A percentile compares a stretch with the other conserved stretches of the same genome.
phyloP scores from a whole-genome alignment of 2,888 invertebrate genomes.

The Aleiodes leptofemur region DNA sequence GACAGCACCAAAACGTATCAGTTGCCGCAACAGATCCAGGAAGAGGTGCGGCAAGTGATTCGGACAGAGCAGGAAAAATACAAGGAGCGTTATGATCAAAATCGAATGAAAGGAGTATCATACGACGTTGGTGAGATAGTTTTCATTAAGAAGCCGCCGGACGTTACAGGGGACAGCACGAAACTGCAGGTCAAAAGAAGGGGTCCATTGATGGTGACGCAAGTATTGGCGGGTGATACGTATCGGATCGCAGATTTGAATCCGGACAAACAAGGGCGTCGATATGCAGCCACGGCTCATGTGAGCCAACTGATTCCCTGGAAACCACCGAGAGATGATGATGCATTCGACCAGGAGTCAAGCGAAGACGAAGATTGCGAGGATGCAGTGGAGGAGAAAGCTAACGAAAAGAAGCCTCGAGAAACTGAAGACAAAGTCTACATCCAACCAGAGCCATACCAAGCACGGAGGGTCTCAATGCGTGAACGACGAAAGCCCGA shows the following conservation, averaged over 20 bases:
- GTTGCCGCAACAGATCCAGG: neutral
- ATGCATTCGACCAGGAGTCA: too few relatives aligned
- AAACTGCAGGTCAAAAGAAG: neutral
- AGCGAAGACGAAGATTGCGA: too few relatives aligned
- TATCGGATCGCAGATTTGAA: neutral
- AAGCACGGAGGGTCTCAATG: too few relatives aligned
- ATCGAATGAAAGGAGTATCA: neutral
- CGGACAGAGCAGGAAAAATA: neutral
- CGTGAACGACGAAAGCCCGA: too few relatives aligned
- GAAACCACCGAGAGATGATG: neutral
- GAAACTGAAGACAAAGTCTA: too few relatives aligned
- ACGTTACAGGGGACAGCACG: neutral
- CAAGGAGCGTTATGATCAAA: neutral
- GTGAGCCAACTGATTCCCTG: neutral
- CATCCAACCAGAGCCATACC: too few relatives aligned
- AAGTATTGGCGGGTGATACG: neutral
- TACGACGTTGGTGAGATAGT: neutral
- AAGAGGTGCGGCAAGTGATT: neutral
- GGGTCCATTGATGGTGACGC: conserved; percentile 1
- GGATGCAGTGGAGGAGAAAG: too few relatives aligned
- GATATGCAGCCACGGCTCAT: conserved; percentile 5
- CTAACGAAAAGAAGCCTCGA: too few relatives aligned
- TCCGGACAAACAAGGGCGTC: neutral
- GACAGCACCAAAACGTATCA: neutral
- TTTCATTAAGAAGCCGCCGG: conserved; percentile 2